Base-by-base conservation (phyloP, 2,888 invertebrate genomes). In the Plutella xylostella region DNA sequence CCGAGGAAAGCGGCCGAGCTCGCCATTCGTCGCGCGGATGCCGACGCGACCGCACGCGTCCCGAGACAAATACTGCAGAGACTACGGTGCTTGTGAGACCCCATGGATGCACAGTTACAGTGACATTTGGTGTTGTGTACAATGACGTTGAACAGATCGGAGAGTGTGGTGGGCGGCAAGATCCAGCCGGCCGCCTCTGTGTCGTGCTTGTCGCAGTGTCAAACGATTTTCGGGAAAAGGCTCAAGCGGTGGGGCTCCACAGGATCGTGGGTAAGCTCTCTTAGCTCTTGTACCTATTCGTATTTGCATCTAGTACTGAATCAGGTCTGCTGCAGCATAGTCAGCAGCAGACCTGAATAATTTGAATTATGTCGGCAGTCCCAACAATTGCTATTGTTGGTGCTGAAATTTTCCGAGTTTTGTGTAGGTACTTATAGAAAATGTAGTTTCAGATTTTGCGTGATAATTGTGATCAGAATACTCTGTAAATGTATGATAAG, bases 191-290 rank as follows among this genome's bases (percentile, higher is more conserved):
- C 85, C 5, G 67, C 82, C 31, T 85, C 85, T 19, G 83, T 85
- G 46, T 85, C 85, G 48, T 85, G 85, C 53, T 68, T 85, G 57
- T 82, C 83, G 49, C 83, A 82, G 76, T 89, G 78, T 62, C 88
- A 88, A 71, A 88, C 88, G 70, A 85, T 89, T 65, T 88, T 89
- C 64, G 88, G 89, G 47, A 87, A 88, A 55, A 83, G 88, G 58
- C 80, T 90, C 45, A 86, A 89, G 60, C 82, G 90, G 67, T 90
- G 91, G 91, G 89, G 89, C 49, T 90, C 90, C 50, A 89, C 90
- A 1, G 91, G 90, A 63, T 90, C 90, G 56, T 90, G 91, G 91
- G 91, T 91, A 80, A 85, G 85, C 33, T 9, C 12, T 37, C n/a
- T n/a, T 28, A 3, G 28, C 28, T 28, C 9, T 4, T 28, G n/a